phyloP scores from a whole-genome alignment of 2,797 vertebrate genomes.

The Channa striata region DNA sequence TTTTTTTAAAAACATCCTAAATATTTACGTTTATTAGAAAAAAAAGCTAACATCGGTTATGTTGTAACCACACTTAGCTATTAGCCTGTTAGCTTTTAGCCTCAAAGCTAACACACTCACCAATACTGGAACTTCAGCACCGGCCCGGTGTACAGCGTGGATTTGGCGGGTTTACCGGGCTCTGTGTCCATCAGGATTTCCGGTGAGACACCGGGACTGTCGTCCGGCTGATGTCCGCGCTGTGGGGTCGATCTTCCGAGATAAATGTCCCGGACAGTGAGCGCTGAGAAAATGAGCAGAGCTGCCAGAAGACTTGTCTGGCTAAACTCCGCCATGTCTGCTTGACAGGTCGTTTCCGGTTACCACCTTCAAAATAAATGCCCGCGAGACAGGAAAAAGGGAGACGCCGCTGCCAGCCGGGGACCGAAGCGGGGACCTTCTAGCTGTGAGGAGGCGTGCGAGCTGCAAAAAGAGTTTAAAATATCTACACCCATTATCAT shows the following conservation, averaged over 20 bases:
- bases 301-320: slow-evolving; percentile 79
- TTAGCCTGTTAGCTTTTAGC: not conserved
- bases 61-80: not conserved
- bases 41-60: no score
- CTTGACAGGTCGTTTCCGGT: not conserved
- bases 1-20: no score
- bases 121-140: slow-evolving; percentile 84
- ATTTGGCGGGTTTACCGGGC: slow-evolving; percentile 57
- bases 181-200: slow-evolving; percentile 43
- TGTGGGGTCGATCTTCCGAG: slow-evolving; percentile 65
- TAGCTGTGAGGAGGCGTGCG: no score
- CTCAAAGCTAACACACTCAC: slow-evolving; percentile 59
- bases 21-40: no score
- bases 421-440: no score
- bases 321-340: slow-evolving; percentile 83
- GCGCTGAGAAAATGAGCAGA: slow-evolving; percentile 79
- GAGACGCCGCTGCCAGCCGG: no score
- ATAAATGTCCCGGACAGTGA: slow-evolving; percentile 83
- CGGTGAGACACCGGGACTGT: slow-evolving; percentile 26
- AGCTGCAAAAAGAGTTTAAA: no score
- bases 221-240: slow-evolving; percentile 34
- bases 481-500: no score
- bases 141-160: slow-evolving; percentile 75
- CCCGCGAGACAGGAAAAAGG: no score
- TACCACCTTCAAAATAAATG: not conserved